These are phyloP conservation scores for Erebia aethiops DNA, from an alignment of 2,888 invertebrate genomes.

Conservation along the genomic window DNA sequence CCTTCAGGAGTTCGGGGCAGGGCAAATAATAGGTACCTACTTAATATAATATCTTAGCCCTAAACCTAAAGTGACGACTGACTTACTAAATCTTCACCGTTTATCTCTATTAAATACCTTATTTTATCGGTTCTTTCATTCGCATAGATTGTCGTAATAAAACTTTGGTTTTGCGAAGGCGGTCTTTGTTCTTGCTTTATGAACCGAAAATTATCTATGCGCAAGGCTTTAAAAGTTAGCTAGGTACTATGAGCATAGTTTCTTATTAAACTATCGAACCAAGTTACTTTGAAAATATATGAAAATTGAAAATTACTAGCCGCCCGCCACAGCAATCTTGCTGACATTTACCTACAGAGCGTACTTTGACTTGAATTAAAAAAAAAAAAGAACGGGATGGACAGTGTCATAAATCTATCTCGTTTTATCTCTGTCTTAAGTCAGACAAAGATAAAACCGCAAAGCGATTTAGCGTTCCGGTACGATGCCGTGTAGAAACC, in stretches of 20 bases:
- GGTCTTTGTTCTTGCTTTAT: constrained; percentile 19
- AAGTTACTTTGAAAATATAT: too few relatives aligned
- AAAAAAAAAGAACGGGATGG: too few relatives aligned
- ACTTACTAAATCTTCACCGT: background rate
- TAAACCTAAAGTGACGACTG: background rate
- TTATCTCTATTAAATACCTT: constrained; percentile 13
- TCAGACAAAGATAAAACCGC: too few relatives aligned
- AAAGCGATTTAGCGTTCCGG: too few relatives aligned
- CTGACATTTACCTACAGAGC: too few relatives aligned
- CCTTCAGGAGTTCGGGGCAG: background rate
- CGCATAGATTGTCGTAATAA: background rate
- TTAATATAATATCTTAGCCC: background rate
- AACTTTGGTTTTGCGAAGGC: constrained; percentile 2
- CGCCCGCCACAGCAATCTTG: too few relatives aligned
- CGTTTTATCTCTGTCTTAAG: too few relatives aligned
- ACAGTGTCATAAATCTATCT: too few relatives aligned
- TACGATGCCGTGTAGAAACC: too few relatives aligned
- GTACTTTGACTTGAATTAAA: too few relatives aligned
- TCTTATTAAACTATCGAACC: background rate
- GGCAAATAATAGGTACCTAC: background rate
- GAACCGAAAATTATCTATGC: constrained; percentile 12
- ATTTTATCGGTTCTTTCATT: constrained; percentile 18
- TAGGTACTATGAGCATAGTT: background rate
- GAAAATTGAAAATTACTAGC: too few relatives aligned
- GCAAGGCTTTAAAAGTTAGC: constrained; percentile 1